phyloP scores from a whole-genome alignment of 2,113 vertebrate genomes.

The Pseudopipra pipra region DNA sequence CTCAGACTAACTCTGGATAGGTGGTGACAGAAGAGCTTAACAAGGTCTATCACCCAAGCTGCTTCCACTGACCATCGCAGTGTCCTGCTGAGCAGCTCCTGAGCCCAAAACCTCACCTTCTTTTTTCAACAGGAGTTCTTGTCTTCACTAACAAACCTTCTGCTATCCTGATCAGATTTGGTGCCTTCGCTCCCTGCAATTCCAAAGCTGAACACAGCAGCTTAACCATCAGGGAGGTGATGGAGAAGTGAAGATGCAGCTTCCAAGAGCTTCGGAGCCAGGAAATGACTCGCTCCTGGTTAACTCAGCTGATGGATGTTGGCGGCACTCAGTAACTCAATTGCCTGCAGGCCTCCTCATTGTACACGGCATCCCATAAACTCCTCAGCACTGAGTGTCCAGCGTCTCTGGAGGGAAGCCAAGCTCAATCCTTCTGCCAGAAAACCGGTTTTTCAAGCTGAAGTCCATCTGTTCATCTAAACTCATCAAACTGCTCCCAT shows the following conservation, averaged over 20 bases:
- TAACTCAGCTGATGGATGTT: neutral
- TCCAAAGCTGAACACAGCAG: neutral
- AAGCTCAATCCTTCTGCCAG: neutral
- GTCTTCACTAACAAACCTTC: neutral
- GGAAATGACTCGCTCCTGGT: neutral
- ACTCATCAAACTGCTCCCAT: neutral
- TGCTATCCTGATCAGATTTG: neutral
- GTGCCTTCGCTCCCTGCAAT: neutral
- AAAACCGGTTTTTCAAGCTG: neutral
- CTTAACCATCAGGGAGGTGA: neutral
- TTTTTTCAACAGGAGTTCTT: neutral
- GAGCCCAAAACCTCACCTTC: neutral
- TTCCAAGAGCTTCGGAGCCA: neutral
- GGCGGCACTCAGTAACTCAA: neutral
- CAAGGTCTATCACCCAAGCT: neutral
- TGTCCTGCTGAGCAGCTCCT: neutral
- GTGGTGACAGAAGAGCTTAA: neutral
- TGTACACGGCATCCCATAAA: constrained; percentile 1
- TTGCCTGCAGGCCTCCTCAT: neutral
- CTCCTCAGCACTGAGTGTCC: constrained; percentile 5
- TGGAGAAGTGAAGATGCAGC: neutral
- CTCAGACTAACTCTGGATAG: neutral
- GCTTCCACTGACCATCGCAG: neutral
- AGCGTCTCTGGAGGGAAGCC: constrained; percentile 23
- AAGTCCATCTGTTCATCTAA: constrained; percentile 22